Conservation (phyloP, 2,888 invertebrate genomes). For the Noctua comes region DNA sequence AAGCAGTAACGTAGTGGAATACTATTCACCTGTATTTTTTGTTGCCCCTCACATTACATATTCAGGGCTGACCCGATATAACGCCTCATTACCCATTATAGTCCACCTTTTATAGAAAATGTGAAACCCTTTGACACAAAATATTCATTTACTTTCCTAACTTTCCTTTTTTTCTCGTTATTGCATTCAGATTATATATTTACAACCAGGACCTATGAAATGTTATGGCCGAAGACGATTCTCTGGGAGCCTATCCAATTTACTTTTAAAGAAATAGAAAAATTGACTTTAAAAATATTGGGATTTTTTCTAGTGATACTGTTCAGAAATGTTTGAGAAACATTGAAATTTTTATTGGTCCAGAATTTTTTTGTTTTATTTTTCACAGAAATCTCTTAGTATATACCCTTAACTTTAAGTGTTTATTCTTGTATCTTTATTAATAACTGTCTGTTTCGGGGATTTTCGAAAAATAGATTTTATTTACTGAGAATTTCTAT, state of each 20-base stretch:
- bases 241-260: slow-evolving; percentile 14
- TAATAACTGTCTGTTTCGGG: not conserved
- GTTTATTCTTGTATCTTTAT: not conserved
- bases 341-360: not conserved
- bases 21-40: slow-evolving; percentile 26
- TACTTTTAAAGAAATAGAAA: slow-evolving; percentile 31
- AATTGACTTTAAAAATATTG: too few relatives aligned
- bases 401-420: not conserved
- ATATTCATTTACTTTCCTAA: slow-evolving; percentile 8
- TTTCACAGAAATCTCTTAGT: not conserved
- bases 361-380: not conserved
- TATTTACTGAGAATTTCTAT: not conserved
- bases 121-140: slow-evolving; percentile 10
- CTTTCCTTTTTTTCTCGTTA: not conserved
- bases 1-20: slow-evolving; percentile 3
- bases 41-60: slow-evolving; percentile 21
- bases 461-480: not conserved
- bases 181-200: slow-evolving; percentile 24
- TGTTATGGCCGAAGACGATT: not conserved
- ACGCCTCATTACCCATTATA: slow-evolving; percentile 31
- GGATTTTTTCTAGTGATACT: not conserved
- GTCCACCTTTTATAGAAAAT: not conserved
- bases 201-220: slow-evolving; percentile 13
- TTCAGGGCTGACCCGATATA: slow-evolving; percentile 43
- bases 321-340: not conserved